A percentile compares a stretch with the other conserved stretches of the same genome.
Evolutionary conservation across 2,113 vertebrate genomes (phyloP).

Genomic region (Cyprinodon brontotheroides): DNA sequence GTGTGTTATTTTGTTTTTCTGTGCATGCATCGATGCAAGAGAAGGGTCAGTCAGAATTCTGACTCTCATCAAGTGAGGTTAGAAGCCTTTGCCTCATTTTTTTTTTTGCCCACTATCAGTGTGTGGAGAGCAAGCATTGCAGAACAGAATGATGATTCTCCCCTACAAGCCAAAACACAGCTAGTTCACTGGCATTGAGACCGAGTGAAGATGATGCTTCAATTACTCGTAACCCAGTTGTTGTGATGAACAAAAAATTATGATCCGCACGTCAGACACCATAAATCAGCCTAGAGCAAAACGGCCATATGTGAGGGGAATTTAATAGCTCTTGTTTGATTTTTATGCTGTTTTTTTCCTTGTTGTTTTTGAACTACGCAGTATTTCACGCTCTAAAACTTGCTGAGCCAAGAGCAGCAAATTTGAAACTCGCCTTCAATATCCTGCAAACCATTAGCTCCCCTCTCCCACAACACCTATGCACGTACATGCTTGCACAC

Average conservation of each 20-base stretch:
- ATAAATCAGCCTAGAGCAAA: constrained; percentile 67
- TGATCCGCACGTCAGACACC: constrained; percentile 58
- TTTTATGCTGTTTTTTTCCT: constrained; percentile 19
- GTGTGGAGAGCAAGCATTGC: constrained; percentile 22
- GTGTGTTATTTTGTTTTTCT: constrained; percentile 50
- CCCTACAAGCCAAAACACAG: constrained; percentile 44
- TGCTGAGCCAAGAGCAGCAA: constrained; percentile 45
- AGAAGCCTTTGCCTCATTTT: constrained; percentile 60
- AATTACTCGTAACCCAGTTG: constrained; percentile 73
- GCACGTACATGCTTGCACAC: constrained; percentile 54
- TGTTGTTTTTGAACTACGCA: constrained; percentile 24
- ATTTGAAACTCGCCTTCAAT: constrained; percentile 37
- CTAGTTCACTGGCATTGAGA: constrained; percentile 44
- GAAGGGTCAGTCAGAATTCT: constrained; percentile 37
- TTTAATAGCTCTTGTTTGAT: constrained; percentile 57
- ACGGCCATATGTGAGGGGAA: constrained; percentile 64
- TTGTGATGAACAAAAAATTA: constrained; percentile 65
- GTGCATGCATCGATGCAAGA: constrained; percentile 39
- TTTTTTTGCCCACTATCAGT: constrained; percentile 29
- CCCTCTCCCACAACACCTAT: constrained; percentile 46
- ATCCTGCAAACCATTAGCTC: constrained; percentile 28
- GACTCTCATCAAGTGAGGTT: constrained; percentile 58
- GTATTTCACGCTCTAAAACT: constrained; percentile 41
- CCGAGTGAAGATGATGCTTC: constrained; percentile 45
- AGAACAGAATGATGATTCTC: constrained; percentile 34